Percentiles rank a stretch among this genome's conserved stretches.
Conservation (phyloP, 2,113 vertebrate species). For the Sakesphorus luctuosus region DNA sequence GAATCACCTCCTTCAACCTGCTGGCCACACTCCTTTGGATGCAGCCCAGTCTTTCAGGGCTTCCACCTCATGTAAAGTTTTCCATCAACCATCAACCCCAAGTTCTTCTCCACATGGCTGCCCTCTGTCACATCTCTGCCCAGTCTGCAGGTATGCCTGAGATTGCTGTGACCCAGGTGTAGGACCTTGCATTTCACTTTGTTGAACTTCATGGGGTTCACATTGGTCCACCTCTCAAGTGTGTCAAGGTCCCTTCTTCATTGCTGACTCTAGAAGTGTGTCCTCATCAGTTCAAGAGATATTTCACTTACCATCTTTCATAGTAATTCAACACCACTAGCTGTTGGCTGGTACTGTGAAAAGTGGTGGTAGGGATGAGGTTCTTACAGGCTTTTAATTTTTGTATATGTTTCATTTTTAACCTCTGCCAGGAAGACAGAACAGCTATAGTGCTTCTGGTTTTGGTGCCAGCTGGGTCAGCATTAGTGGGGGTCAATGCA, state of each 20-base stretch:
- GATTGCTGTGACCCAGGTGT: not conserved
- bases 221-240: not conserved
- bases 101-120: not conserved
- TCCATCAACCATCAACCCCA: not conserved
- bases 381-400: not conserved
- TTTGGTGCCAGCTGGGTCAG: not conserved
- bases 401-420: not conserved
- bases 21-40: fast-evolving
- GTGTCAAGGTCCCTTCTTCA: not conserved
- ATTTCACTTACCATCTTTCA: not conserved
- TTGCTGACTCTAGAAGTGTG: not conserved
- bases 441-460: not conserved
- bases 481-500: not conserved
- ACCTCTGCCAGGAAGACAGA: not conserved
- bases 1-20: not conserved
- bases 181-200: not conserved
- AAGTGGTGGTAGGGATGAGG: not conserved
- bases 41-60: no score
- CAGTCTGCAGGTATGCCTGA: not conserved
- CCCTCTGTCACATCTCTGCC: not conserved
- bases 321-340: not conserved
- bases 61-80: not conserved
- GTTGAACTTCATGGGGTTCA: not conserved
- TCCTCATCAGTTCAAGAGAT: not conserved
- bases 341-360: not conserved